Percentiles rank a stretch among this genome's conserved stretches.
Evolutionary conservation across 1,140 invertebrate genomes (phyloP).

Genomic region (Radopholus similis): DNA sequence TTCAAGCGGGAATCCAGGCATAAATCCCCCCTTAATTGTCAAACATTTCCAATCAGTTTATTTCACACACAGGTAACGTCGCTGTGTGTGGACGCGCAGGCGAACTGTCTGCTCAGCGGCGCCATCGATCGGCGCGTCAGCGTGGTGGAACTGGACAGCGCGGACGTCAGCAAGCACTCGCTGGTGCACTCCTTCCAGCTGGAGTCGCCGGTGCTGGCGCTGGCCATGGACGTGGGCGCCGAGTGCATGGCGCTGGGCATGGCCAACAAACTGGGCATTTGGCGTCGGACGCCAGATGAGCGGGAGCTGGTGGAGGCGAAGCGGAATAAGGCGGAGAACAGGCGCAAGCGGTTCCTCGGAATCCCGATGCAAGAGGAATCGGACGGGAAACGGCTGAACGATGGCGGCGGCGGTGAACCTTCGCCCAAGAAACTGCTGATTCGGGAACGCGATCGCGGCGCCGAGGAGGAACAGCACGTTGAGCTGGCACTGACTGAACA

Average conservation of each 20-base stretch:
- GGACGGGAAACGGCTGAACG: not conserved
- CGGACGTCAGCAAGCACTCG: conserved; percentile 69
- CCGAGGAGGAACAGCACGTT: not conserved
- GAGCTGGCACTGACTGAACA: conserved; percentile 22
- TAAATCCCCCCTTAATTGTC: too few species aligned
- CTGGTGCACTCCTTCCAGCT: conserved; percentile 82
- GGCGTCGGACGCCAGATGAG: too few species aligned
- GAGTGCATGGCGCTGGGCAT: conserved; percentile 81
- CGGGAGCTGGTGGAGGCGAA: too few species aligned
- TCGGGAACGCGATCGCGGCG: conserved; percentile 4
- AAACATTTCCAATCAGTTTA: not conserved
- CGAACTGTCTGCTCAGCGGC: conserved; percentile 77
- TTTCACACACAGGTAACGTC: conserved; percentile 51
- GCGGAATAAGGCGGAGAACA: conserved; percentile 14
- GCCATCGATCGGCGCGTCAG: conserved; percentile 87
- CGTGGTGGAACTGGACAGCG: conserved; percentile 75
- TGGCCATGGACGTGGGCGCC: conserved; percentile 76
- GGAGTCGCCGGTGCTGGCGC: conserved; percentile 80
- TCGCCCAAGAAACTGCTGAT: not conserved
- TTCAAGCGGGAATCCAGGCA: too few species aligned
- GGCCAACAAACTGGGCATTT: conserved; percentile 76
- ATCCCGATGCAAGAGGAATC: not conserved
- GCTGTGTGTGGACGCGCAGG: conserved; percentile 70
- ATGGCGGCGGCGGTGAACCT: not conserved
- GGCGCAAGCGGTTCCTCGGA: not conserved